Base-by-base conservation (phyloP, 2,113 vertebrate species). In the Malurus elegans region DNA sequence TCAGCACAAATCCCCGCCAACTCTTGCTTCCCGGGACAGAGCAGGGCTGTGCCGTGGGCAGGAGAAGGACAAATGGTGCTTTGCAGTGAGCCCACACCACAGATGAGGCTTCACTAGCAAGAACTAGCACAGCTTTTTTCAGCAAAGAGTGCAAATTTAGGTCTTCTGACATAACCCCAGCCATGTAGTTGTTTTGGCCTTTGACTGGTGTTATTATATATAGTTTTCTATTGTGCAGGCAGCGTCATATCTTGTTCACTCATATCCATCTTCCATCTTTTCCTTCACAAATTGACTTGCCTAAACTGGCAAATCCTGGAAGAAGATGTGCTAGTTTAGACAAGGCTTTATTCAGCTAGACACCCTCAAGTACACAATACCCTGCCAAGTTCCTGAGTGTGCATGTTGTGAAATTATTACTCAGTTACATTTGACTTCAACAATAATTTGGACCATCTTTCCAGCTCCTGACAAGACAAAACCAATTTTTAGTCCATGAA, bases 21-120 rank as follows among this genome's bases (percentile, higher is more conserved):
- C 17, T 83, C 38, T 32, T 1, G 8, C 18, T 32, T 1, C 0
- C 2, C 1, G 14, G 62, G 18, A 11, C 79, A 48, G 9, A 17
- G 8, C 57, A 5, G 31, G 9, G 19, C 32, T 28, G 17, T 56
- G 21, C 44, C 0, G 1, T 67, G 72, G 76, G 44, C 57, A 67
- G 51, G 34, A 2, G 0, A 14, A 67, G 42, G 12, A 62, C 34
- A 78, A 88, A 5, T 0, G 1, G 17, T 23, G 42, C 42, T 80
- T 82, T 58, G 15, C 84, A 83, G 34, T 2, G 18, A 88, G 24
- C 26, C 42, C 62, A 76, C 53, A 32, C 9, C 61, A 76, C 50
- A 36, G 16, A 21, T 4, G 18, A 69, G 29, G 31, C 42, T 72
- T 51, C 66, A 25, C 32, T 9, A 44, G 53, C 29, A 65, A 69